Evolutionary conservation across 2,797 vertebrate genomes (phyloP).

Genomic region (Peromyscus nudipes): DNA sequence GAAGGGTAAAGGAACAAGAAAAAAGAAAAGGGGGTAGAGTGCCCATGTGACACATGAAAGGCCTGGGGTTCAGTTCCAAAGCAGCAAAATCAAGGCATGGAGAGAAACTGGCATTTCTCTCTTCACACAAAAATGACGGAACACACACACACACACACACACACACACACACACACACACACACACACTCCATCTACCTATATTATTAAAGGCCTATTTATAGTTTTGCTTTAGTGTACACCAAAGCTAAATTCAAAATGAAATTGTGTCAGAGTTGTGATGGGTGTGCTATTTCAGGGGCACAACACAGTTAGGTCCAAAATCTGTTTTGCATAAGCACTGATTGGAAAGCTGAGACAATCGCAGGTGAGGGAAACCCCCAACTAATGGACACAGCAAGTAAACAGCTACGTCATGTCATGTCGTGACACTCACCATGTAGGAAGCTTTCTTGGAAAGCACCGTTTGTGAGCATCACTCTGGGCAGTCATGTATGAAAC

Average conservation of each 20-base stretch:
- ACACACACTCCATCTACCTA: not conserved
- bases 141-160: not conserved
- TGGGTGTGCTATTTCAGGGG: not conserved
- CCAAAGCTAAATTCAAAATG: not conserved
- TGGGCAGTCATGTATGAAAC: not conserved
- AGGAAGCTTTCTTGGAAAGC: not conserved
- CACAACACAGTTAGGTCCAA: not conserved
- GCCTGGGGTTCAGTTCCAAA: not conserved
- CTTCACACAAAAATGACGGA: not conserved
- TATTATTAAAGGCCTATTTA: not conserved
- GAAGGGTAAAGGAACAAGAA: not conserved
- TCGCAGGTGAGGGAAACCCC: not conserved
- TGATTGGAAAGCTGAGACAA: not conserved
- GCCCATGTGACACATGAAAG: not conserved
- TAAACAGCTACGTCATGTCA: not conserved
- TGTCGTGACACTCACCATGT: rapidly evolving
- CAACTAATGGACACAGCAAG: not conserved
- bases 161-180: not conserved
- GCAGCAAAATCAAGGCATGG: not conserved
- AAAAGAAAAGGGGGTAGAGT: too few species aligned
- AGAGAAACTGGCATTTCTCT: not conserved
- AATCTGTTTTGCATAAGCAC: slow-evolving; percentile 16
- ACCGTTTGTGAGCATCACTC: not conserved
- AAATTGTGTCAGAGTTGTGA: not conserved
- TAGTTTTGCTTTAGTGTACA: not conserved